A percentile compares a stretch with the other conserved stretches of the same genome.
Evolutionary conservation across 2,888 invertebrate species (phyloP).

Genomic region (Amblyjoppa proteus): DNA sequence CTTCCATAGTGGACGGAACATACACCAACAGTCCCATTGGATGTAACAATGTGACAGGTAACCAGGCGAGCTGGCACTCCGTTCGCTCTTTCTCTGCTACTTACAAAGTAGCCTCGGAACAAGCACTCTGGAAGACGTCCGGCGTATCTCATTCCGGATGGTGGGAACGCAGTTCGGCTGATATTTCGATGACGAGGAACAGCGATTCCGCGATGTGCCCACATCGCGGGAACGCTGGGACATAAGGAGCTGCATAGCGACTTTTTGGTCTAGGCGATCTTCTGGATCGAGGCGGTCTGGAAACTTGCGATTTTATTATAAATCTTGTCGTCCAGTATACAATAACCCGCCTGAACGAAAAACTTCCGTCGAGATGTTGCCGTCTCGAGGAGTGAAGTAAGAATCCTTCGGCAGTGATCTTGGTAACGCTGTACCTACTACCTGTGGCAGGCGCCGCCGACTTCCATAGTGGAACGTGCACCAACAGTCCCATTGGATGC

Average conservation of each 20-base stretch:
- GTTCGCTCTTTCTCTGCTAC: constrained; percentile 34
- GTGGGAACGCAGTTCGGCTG: neutral
- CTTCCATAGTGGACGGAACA: constrained; percentile 35
- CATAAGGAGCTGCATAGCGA: too few relatives aligned
- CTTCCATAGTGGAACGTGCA: constrained; percentile 24
- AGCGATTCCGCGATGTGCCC: neutral
- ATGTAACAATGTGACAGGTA: constrained; percentile 65
- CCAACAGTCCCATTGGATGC: constrained; percentile 42
- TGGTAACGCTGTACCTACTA: constrained; percentile 41
- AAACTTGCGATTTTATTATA: neutral
- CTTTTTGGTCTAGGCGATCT: too few relatives aligned
- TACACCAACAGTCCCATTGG: constrained; percentile 41
- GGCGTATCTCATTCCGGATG: constrained; percentile 41
- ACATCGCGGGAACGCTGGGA: too few relatives aligned
- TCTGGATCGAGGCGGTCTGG: too few relatives aligned
- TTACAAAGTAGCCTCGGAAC: constrained; percentile 73
- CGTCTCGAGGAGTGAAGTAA: constrained; percentile 32
- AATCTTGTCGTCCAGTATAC: neutral
- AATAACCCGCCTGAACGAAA: neutral
- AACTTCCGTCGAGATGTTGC: constrained; percentile 12
- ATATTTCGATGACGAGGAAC: neutral
- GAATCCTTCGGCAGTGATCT: constrained; percentile 29
- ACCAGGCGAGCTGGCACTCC: constrained; percentile 55
- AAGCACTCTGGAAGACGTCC: constrained; percentile 64
- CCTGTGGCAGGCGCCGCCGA: constrained; percentile 37